Conservation (phyloP, 2,113 vertebrate genomes). For the Fregetta grallaria region DNA sequence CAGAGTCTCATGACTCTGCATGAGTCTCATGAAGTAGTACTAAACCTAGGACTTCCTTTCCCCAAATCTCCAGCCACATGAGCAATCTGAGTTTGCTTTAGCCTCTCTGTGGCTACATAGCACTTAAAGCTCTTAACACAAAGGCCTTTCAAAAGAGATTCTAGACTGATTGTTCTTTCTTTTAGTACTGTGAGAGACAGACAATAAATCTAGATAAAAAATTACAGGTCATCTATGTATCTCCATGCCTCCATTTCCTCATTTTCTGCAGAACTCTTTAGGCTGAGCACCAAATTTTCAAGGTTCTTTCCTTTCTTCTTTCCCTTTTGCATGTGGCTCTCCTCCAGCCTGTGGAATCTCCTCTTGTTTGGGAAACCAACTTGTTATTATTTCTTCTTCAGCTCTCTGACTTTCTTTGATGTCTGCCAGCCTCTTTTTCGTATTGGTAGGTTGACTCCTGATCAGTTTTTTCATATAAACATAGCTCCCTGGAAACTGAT, state of each 20-base stretch:
- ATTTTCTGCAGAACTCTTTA: neutral
- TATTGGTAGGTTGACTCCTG: neutral
- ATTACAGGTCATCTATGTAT: neutral
- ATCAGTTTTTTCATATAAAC: neutral
- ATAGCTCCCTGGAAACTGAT: neutral
- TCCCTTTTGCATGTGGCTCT: neutral
- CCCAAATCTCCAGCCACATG: neutral
- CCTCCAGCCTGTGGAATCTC: neutral
- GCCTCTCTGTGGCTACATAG: neutral
- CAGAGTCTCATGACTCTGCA: neutral
- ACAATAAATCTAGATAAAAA: neutral
- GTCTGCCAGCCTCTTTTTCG: accelerated
- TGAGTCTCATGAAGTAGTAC: neutral
- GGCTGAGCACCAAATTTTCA: neutral
- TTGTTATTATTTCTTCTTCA: neutral
- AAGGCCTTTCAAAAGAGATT: neutral
- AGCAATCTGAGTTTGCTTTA: neutral
- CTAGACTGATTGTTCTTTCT: neutral
- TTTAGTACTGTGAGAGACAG: neutral
- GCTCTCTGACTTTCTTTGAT: neutral
- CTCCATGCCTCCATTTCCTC: neutral
- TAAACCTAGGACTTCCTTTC: neutral
- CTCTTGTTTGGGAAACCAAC: neutral
- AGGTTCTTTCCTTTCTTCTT: neutral
- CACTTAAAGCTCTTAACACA: neutral